Conservation (phyloP, 2,113 vertebrate genomes). For the Marmota monax region DNA sequence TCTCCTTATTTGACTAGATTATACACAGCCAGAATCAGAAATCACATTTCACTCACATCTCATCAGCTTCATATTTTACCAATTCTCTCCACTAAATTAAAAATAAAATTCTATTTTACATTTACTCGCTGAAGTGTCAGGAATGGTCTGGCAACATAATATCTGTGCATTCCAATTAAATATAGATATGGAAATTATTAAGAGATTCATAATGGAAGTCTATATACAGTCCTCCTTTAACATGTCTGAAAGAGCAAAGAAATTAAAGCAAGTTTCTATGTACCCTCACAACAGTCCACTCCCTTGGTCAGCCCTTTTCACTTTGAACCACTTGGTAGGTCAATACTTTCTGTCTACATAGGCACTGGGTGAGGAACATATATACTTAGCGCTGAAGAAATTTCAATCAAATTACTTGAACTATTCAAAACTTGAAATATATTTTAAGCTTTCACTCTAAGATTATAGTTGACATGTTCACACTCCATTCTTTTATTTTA, state of each 20-base stretch:
- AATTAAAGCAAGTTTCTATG: neutral
- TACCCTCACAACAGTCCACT: neutral
- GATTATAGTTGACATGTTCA: neutral
- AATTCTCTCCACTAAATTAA: neutral
- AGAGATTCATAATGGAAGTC: neutral
- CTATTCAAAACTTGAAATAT: neutral
- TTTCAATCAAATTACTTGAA: neutral
- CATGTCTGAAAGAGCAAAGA: neutral
- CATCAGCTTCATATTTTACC: neutral
- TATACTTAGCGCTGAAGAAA: neutral
- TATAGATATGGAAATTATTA: neutral
- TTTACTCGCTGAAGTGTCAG: neutral
- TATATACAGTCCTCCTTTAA: neutral
- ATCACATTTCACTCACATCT: neutral
- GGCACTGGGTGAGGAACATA: neutral
- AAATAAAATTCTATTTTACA: neutral
- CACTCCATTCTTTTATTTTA: neutral
- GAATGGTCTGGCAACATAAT: neutral
- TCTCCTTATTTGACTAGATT: neutral
- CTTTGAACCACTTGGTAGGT: neutral
- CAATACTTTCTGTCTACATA: neutral
- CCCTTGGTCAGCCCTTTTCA: neutral
- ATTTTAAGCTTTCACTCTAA: slow-evolving; percentile 23
- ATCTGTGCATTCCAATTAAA: neutral
- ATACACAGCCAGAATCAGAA: neutral